Conservation (phyloP, 2,797 vertebrate genomes). For the Cirrhinus mrigala region DNA sequence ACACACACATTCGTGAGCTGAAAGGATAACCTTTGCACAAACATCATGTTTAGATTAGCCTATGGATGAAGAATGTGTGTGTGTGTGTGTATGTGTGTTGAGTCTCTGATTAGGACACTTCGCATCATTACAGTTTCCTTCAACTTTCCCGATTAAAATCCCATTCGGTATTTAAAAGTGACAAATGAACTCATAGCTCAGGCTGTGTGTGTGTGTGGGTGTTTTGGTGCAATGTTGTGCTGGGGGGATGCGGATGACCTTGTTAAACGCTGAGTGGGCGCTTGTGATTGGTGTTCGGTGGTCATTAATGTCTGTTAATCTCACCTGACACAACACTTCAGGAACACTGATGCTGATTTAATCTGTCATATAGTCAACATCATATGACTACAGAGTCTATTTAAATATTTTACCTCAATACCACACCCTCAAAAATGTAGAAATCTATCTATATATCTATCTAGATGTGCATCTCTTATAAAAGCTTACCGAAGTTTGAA, state of each 20-base stretch:
- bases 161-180: conserved; percentile 24
- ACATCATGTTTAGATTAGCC: background rate
- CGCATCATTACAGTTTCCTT: conserved; percentile 34
- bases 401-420: background rate
- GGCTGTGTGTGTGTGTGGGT: conserved; percentile 18
- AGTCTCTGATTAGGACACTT: conserved; percentile 33
- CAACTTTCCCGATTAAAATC: conserved; percentile 32
- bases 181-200: background rate
- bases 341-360: background rate
- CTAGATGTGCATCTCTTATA: background rate
- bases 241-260: conserved; percentile 70
- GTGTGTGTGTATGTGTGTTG: background rate
- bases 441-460: no score
- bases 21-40: conserved; percentile 12
- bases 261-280: conserved; percentile 75
- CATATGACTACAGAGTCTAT: background rate
- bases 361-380: conserved; percentile 6
- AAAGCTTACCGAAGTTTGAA: no score
- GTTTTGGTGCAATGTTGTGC: conserved; percentile 42
- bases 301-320: conserved; percentile 75
- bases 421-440: no score
- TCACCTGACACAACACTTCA: conserved; percentile 1
- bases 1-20: background rate
- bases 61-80: background rate
- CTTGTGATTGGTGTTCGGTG: conserved; percentile 65